These are phyloP conservation scores for Pissodes strobi DNA, from an alignment of 1,140 invertebrate genomes.

Conservation along the genomic window DNA sequence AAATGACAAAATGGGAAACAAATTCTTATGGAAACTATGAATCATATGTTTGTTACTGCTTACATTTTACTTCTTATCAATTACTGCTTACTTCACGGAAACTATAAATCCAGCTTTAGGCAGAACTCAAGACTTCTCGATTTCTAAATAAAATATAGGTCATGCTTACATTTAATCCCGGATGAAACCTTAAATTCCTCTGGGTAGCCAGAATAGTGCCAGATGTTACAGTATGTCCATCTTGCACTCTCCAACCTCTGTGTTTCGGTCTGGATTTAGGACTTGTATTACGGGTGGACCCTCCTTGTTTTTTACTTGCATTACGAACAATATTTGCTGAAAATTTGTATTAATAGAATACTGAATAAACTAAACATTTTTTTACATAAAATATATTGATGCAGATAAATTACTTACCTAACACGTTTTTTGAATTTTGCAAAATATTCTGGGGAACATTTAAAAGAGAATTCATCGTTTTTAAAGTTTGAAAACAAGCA, in stretches of 20 bases:
- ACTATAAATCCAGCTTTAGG: no score
- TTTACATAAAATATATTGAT: neutral
- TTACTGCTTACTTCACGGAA: no score
- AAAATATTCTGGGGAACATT: neutral
- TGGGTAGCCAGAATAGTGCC: slow-evolving; percentile 74
- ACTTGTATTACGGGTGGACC: slow-evolving; percentile 67
- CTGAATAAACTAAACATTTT: neutral
- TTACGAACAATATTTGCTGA: slow-evolving; percentile 56
- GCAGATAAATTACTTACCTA: slow-evolving; percentile 10
- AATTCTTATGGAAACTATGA: no score
- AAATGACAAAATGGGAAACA: no score
- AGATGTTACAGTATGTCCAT: slow-evolving; percentile 65
- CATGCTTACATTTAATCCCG: slow-evolving; percentile 73
- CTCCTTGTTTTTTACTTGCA: slow-evolving; percentile 71
- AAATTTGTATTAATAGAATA: neutral
- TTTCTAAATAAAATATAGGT: neutral
- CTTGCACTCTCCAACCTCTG: slow-evolving; percentile 70
- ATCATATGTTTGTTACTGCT: no score
- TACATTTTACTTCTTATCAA: no score
- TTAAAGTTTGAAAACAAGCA: no score
- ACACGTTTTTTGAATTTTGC: neutral
- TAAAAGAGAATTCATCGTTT: slow-evolving; percentile 10
- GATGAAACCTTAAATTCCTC: slow-evolving; percentile 71
- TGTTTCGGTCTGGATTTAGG: slow-evolving; percentile 71
- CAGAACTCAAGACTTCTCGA: no score